A percentile compares a stretch with the other conserved stretches of the same genome.
Evolutionary conservation across 2,113 vertebrate genomes (phyloP).

Genomic region (Ondatra zibethicus): DNA sequence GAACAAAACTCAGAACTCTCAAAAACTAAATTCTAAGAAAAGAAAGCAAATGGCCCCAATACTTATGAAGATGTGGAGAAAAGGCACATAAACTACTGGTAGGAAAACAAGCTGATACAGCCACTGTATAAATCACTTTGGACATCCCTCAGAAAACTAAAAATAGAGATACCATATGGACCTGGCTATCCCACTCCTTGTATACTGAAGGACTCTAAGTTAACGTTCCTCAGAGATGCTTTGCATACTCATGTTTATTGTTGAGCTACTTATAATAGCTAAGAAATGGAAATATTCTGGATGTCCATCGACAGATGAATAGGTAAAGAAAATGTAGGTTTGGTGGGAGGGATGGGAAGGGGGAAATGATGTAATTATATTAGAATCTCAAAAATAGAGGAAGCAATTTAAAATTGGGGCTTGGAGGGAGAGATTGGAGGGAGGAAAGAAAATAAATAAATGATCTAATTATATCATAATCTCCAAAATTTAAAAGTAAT

Average conservation of each 20-base stretch:
- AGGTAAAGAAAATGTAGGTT: background rate
- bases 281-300: background rate
- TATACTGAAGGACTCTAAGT: too few relatives aligned
- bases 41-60: background rate
- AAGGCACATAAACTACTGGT: too few relatives aligned
- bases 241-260: background rate
- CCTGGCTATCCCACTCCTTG: background rate
- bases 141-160: background rate
- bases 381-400: background rate
- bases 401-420: background rate
- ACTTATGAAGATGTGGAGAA: background rate
- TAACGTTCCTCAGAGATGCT: background rate
- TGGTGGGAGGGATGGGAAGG: background rate
- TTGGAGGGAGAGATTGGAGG: background rate
- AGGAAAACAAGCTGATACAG: background rate
- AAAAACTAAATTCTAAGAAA: background rate
- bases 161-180: background rate
- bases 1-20: background rate
- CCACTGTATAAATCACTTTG: background rate
- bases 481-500: background rate
- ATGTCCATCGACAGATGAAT: background rate
- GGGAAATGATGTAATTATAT: background rate
- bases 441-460: background rate
- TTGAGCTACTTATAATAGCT: background rate
- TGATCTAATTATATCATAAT: background rate